Conservation (phyloP, 1,140 invertebrate species). For the Cydia amplana region DNA sequence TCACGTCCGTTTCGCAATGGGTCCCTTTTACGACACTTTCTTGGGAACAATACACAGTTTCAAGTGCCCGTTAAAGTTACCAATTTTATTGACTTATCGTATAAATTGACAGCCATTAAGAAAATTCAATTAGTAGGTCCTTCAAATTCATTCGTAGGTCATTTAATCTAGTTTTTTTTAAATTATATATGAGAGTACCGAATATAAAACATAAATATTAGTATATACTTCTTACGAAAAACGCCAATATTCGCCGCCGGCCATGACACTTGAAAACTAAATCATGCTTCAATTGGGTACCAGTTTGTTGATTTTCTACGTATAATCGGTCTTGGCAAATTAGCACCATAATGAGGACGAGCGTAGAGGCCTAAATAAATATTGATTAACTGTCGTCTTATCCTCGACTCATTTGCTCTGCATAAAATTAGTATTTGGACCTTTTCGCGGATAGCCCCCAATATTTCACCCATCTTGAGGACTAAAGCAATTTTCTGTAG, state of each 20-base stretch:
- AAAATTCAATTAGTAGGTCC: too few species aligned
- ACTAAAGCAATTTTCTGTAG: slow-evolving; percentile 71
- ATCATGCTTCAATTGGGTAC: not conserved
- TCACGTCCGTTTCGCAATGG: not conserved
- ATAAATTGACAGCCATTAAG: not conserved
- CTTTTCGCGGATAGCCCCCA: slow-evolving; percentile 56
- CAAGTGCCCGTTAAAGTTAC: not conserved
- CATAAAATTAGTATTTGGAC: slow-evolving; percentile 71
- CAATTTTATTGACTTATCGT: slow-evolving; percentile 1
- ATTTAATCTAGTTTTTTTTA: too few species aligned
- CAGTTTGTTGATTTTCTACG: slow-evolving; percentile 6
- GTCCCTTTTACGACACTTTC: slow-evolving; percentile 15
- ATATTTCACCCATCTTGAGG: slow-evolving; percentile 70
- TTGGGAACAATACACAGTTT: slow-evolving; percentile 5
- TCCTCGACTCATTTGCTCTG: slow-evolving; percentile 65
- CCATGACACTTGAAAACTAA: not conserved
- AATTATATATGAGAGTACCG: too few species aligned
- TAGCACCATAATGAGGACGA: slow-evolving; percentile 11
- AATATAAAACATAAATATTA: too few species aligned
- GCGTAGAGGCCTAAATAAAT: slow-evolving; percentile 57
- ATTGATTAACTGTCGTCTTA: slow-evolving; percentile 57
- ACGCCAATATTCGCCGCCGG: not conserved
- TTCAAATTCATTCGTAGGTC: too few species aligned
- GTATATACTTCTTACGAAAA: not conserved
- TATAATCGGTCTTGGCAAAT: slow-evolving; percentile 16